Evolutionary conservation across 2,113 vertebrate genomes (phyloP), one percentile per base, ranked within the genome.

Genomic region (Xenopus borealis): DNA sequence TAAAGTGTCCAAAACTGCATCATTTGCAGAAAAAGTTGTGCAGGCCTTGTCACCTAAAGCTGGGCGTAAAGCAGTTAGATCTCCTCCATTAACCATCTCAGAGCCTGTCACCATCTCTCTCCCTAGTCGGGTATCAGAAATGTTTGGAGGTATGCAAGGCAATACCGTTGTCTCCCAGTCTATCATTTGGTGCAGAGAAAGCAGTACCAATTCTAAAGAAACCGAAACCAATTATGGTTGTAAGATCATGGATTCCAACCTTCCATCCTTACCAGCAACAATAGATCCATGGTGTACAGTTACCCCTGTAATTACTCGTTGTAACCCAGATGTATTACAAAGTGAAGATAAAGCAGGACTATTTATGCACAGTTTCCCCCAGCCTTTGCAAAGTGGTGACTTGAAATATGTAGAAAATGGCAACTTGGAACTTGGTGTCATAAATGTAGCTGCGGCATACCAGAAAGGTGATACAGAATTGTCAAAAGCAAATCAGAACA

Each of bases 1-100:
- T 64, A 88, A 88, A 67, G 69, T 80, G 7, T 83, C 83, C 16
- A 93, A 93, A 23, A 66, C 84, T 44, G 70, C 81, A 46, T 84
- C 86, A 7, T 89, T 89, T 78, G 85, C 88, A 0, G 89, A 89
- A 79, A 90, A 88, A 72, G 81, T 89, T 1, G 68, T 83, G 55
- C 88, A 88, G 44, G 84, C 88, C 27, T 85, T 93, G 80, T 94
- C 92, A 0, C 93, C 93, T 27, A 94, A 94, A 84, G 79, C 81
- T 69, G 88, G 88, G 20, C 87, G 88, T 68, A 95, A 92, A 70
- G 86, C 90, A 19, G 78, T 86, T 81, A 91, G 87, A 79, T 91
- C 88, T 0, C 89, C 90, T 0, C 91, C 90, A 0, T 81, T 90
- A 81, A 80, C 72, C 14, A 74, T 90, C 8, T 82, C 87, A 7